Evolutionary conservation across 1,140 invertebrate genomes (phyloP).

Genomic region (Chymomyza costata): DNA sequence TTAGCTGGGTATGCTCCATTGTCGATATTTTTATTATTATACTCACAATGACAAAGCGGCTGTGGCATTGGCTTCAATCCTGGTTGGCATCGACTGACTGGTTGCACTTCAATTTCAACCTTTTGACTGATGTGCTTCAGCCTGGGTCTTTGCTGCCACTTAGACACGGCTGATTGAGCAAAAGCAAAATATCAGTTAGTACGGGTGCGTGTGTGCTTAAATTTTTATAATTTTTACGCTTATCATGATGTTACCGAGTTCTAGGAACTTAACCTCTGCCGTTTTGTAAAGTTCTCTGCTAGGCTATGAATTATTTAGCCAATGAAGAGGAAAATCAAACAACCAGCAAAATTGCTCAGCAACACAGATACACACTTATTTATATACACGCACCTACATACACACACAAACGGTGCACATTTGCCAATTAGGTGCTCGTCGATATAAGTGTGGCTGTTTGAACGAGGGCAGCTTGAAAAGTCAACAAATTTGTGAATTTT

Average conservation of each 20-base stretch:
- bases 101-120: slow-evolving; percentile 52
- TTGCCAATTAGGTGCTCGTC: slow-evolving; percentile 57
- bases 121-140: slow-evolving; percentile 37
- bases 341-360: slow-evolving; percentile 36
- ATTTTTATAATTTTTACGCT: slow-evolving; percentile 46
- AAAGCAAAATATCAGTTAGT: slow-evolving; percentile 33
- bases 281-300: slow-evolving; percentile 6
- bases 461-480: too few relatives aligned
- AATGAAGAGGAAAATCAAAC: slow-evolving; percentile 67
- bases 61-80: too few relatives aligned
- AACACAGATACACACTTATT: too few relatives aligned
- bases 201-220: slow-evolving; percentile 8
- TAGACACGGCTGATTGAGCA: slow-evolving; percentile 62
- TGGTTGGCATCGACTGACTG: too few relatives aligned
- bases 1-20: too few relatives aligned
- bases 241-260: background rate
- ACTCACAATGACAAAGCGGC: slow-evolving; percentile 28
- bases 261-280: too few relatives aligned
- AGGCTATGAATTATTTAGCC: slow-evolving; percentile 48
- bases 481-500: too few relatives aligned
- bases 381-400: too few relatives aligned
- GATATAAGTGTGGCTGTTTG: too few relatives aligned
- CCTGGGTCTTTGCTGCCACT: slow-evolving; percentile 27
- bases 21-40: background rate
- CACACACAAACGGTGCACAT: slow-evolving; percentile 9